Evolutionary conservation across 2,797 vertebrate species (phyloP).

Genomic region (Rhabdophis nuchalis): DNA sequence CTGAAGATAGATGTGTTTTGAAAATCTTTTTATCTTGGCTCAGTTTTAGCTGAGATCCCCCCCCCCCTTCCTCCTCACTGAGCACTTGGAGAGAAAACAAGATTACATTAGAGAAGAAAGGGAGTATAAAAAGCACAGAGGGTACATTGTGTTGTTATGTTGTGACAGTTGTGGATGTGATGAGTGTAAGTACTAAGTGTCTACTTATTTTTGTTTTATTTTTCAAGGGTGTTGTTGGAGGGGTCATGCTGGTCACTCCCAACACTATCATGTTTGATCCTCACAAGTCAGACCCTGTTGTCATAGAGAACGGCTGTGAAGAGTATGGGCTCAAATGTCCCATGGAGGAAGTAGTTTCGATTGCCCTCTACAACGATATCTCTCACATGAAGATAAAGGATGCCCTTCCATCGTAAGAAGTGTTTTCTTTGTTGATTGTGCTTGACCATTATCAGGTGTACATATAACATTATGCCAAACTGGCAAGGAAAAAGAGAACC

Average conservation of each 20-base stretch:
- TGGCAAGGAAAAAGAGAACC: neutral
- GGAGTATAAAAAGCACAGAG: neutral
- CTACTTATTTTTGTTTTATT: constrained; percentile 29
- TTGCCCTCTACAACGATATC: constrained; percentile 94
- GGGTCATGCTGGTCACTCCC: constrained; percentile 98
- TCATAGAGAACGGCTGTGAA: constrained; percentile 97
- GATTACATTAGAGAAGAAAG: accelerated
- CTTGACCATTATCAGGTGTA: constrained; percentile 30
- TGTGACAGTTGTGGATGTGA: neutral
- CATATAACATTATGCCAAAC: neutral
- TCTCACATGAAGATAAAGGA: constrained; percentile 98
- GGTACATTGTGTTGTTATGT: neutral
- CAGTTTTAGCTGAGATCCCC: neutral
- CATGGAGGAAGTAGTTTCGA: constrained; percentile 96
- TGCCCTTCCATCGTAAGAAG: constrained; percentile 93
- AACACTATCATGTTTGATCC: constrained; percentile 99
- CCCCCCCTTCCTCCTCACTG: neutral
- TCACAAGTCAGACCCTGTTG: constrained; percentile 95
- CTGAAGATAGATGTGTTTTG: constrained; percentile 3
- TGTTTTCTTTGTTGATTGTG: constrained; percentile 35
- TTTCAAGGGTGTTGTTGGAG: constrained; percentile 90
- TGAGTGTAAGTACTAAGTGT: constrained; percentile 15
- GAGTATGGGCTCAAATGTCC: constrained; percentile 97
- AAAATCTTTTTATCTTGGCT: constrained; percentile 19
- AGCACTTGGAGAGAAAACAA: constrained; percentile 1